Evolutionary conservation across 2,113 vertebrate genomes (phyloP).

Genomic region (Channa maculata): DNA sequence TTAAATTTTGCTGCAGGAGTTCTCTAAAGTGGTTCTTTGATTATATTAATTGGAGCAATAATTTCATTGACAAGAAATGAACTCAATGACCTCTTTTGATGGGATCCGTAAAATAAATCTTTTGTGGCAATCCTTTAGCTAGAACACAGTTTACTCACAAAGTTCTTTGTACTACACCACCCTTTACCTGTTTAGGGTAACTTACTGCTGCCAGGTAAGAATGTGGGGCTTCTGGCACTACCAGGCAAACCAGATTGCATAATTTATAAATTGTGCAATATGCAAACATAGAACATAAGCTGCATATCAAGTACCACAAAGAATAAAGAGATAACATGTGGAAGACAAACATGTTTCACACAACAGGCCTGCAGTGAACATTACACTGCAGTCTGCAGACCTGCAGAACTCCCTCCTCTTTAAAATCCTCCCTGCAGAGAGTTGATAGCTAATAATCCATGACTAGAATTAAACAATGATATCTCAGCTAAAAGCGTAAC

Average conservation of each 20-base stretch:
- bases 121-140: neutral
- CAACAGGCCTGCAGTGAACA: neutral
- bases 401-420: too few relatives aligned
- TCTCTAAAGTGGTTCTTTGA: neutral
- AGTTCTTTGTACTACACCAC: neutral
- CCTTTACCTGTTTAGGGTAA: neutral
- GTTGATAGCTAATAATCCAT: too few relatives aligned
- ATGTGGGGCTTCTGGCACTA: neutral
- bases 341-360: constrained; percentile 41
- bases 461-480: too few relatives aligned
- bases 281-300: constrained; percentile 30
- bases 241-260: constrained; percentile 5
- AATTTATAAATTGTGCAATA: constrained; percentile 31
- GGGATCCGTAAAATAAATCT: neutral
- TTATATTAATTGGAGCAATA: neutral
- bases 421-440: too few relatives aligned
- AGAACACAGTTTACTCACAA: neutral
- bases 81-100: neutral
- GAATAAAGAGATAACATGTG: constrained; percentile 27
- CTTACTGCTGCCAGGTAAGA: constrained; percentile 13
- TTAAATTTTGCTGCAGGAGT: neutral
- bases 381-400: too few relatives aligned
- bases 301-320: constrained; percentile 23
- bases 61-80: neutral
- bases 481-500: too few relatives aligned